Conservation (phyloP, 1,140 invertebrate genomes). For the Conus ventricosus region DNA sequence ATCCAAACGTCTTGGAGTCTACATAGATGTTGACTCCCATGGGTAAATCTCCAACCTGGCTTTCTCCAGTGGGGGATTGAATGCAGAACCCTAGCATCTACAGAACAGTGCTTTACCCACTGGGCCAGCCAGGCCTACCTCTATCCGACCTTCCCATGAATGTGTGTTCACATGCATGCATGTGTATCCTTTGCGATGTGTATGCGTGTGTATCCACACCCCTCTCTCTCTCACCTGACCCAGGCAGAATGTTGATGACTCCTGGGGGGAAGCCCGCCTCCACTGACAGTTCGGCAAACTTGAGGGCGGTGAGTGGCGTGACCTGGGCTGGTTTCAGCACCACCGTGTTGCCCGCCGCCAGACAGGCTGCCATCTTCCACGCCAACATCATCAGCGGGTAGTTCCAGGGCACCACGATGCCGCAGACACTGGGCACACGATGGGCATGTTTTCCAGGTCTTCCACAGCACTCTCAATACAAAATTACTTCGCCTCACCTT, state of each 20-base stretch:
- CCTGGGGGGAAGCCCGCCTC: conserved; percentile 93
- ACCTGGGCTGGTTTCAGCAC: conserved; percentile 81
- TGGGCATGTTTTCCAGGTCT: neutral
- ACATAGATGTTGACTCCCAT: no score
- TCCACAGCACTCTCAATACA: neutral
- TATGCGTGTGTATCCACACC: neutral
- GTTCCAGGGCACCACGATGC: conserved; percentile 82
- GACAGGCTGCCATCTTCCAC: conserved; percentile 81
- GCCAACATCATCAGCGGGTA: conserved; percentile 78
- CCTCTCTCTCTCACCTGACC: conserved; percentile 79
- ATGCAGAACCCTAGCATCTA: no score
- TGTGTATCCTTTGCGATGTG: no score
- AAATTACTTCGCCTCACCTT: neutral
- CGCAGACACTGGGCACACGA: conserved; percentile 76
- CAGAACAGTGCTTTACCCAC: no score
- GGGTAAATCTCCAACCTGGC: no score
- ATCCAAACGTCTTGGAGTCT: no score
- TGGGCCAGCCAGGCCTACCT: no score
- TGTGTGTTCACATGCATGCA: no score
- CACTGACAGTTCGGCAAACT: conserved; percentile 92
- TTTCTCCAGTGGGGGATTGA: no score
- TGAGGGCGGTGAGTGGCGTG: conserved; percentile 90
- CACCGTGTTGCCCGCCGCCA: conserved; percentile 81
- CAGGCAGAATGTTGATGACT: conserved; percentile 94
- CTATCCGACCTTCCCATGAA: no score